A percentile compares a stretch with the other conserved stretches of the same genome.
Evolutionary conservation across 1,140 invertebrate genomes (phyloP).

Genomic region (Hyles euphorbiae): DNA sequence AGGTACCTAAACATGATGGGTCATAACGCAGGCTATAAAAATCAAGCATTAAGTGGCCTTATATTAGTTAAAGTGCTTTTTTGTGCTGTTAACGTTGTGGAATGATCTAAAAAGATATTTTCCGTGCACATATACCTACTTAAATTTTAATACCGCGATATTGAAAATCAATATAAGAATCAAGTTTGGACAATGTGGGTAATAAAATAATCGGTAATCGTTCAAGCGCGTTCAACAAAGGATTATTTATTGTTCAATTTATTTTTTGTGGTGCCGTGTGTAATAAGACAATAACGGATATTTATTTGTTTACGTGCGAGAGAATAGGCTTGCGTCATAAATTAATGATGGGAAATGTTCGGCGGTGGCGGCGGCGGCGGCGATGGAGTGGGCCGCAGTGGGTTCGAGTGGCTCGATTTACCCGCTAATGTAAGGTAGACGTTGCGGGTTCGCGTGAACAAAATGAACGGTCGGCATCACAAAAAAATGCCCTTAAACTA

Average conservation of each 20-base stretch:
- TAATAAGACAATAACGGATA: neutral
- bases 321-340: no score
- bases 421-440: constrained; percentile 11
- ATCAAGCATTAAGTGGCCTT: constrained; percentile 28
- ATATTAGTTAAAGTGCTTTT: constrained; percentile 25
- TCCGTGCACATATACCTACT: constrained; percentile 11
- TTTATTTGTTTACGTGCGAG: no score
- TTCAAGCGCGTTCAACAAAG: constrained; percentile 6
- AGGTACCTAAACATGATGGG: constrained; percentile 27
- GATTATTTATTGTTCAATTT: neutral
- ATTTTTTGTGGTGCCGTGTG: neutral
- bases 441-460: constrained; percentile 33
- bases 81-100: constrained; percentile 22
- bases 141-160: constrained; percentile 18
- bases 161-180: constrained; percentile 17
- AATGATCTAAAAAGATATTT: constrained; percentile 23
- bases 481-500: constrained; percentile 66
- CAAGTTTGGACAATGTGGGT: constrained; percentile 12
- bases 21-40: constrained; percentile 27
- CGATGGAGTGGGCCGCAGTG: no score
- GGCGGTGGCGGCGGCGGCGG: no score
- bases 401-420: constrained; percentile 3
- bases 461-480: constrained; percentile 46
- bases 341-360: no score
- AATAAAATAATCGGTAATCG: constrained; percentile 16